Percentiles rank a stretch among this genome's conserved stretches.
Conservation (phyloP, 2,113 vertebrate genomes). For the Leptobrachium leishanense region DNA sequence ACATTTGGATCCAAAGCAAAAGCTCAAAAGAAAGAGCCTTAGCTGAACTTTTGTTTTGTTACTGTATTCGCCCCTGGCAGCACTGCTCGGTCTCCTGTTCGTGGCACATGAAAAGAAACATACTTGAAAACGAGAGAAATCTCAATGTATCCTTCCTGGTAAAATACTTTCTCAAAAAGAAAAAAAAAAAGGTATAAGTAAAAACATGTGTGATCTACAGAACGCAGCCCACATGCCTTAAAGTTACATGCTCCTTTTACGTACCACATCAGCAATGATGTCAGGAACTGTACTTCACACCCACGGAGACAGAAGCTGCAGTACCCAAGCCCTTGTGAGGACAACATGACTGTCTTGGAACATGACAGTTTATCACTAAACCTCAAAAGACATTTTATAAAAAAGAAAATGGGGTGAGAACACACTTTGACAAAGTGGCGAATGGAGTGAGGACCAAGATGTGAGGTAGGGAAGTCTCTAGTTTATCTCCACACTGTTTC, state of each 20-base stretch:
- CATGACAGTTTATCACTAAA: no score
- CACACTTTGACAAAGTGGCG: no score
- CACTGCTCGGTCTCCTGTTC: conserved; percentile 35
- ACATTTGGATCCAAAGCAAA: not conserved
- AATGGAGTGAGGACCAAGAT: no score
- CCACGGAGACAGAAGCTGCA: no score
- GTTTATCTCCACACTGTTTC: no score
- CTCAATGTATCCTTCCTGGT: not conserved
- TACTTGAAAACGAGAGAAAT: conserved; percentile 47
- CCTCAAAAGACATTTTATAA: no score
- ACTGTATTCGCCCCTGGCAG: not conserved
- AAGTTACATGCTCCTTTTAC: not conserved
- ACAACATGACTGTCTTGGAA: no score
- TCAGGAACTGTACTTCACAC: no score
- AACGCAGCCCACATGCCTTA: conserved; percentile 2
- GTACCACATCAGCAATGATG: conserved; percentile 4
- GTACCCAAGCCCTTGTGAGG: no score
- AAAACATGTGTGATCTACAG: conserved; percentile 37
- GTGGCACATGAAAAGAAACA: conserved; percentile 1
- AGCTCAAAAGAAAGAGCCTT: conserved; percentile 1
- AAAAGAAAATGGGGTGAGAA: no score
- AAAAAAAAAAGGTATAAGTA: conserved; percentile 4
- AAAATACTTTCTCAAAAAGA: no score
- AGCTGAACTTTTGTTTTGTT: conserved; percentile 34
- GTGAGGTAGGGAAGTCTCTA: no score